Percentiles rank a stretch among this genome's conserved stretches.
These are phyloP conservation scores for Altica lythri DNA, from an alignment of 2,888 invertebrate genomes.

Conservation along the genomic window DNA sequence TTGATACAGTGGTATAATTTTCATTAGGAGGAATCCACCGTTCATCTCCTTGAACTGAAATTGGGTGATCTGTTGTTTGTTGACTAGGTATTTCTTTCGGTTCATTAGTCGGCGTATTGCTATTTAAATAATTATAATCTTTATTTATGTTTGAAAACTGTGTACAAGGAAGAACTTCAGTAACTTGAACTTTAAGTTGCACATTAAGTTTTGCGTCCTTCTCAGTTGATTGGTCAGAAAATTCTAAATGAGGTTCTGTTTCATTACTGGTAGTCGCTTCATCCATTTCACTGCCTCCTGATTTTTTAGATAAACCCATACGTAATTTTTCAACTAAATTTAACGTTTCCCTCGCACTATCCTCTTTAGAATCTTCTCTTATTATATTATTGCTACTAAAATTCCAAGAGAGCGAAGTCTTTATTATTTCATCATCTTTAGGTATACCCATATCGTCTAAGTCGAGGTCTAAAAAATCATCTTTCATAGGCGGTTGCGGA, in stretches of 20 bases:
- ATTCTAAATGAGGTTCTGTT: conserved; percentile 49
- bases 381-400: conserved; percentile 66
- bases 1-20: conserved; percentile 43
- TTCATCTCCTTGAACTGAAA: conserved; percentile 61
- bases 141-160: too few relatives aligned
- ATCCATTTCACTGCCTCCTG: conserved; percentile 57
- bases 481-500: conserved; percentile 66
- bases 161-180: conserved; percentile 32
- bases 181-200: conserved; percentile 44
- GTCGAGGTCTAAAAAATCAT: conserved; percentile 65
- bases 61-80: conserved; percentile 51
- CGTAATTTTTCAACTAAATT: conserved; percentile 84
- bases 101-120: conserved; percentile 51
- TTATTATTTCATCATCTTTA: conserved; percentile 65
- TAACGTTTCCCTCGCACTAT: conserved; percentile 80
- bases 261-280: conserved; percentile 54
- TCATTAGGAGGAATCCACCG: conserved; percentile 68
- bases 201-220: conserved; percentile 41
- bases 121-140: conserved; percentile 39
- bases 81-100: conserved; percentile 44
- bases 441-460: conserved; percentile 66
- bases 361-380: conserved; percentile 80
- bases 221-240: conserved; percentile 47
- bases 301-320: conserved; percentile 72
- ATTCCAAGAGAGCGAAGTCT: conserved; percentile 65